Evolutionary conservation across 2,888 invertebrate species (phyloP).

Genomic region (Seira musarum): DNA sequence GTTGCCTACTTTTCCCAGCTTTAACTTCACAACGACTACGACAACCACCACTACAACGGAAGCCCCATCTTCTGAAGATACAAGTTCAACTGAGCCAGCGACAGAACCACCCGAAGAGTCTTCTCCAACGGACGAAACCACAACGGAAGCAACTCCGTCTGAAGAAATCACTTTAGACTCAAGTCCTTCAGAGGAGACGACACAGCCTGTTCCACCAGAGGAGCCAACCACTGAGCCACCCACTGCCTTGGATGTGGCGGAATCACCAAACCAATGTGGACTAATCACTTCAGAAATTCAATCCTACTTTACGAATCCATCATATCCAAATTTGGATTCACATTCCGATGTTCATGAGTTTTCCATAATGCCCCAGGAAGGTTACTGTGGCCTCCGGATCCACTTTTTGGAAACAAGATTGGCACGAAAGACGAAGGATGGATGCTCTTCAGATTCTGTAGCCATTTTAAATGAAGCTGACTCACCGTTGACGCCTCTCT

Average conservation of each 20-base stretch:
- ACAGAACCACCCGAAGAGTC: neutral
- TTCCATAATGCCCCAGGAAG: conserved; percentile 57
- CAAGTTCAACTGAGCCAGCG: neutral
- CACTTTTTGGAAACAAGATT: conserved; percentile 63
- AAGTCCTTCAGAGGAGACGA: neutral
- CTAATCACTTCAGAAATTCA: conserved; percentile 39
- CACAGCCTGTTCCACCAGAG: neutral
- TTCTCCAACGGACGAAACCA: conserved; percentile 19
- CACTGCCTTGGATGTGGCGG: conserved; percentile 22
- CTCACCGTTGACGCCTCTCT: conserved; percentile 61
- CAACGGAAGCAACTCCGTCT: no score
- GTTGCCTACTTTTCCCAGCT: no score
- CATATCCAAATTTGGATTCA: conserved; percentile 63
- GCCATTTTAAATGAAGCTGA: conserved; percentile 62
- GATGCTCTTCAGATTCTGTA: conserved; percentile 64
- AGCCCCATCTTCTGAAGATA: conserved; percentile 1
- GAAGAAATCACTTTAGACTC: no score
- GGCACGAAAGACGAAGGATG: conserved; percentile 56
- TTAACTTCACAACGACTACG: neutral
- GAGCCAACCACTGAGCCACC: conserved; percentile 14
- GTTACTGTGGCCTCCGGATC: conserved; percentile 65
- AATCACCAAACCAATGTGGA: conserved; percentile 31
- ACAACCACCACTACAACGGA: neutral
- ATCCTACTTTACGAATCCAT: conserved; percentile 63
- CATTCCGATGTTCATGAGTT: conserved; percentile 59